Evolutionary conservation across 2,888 invertebrate species (phyloP), one percentile per base, ranked within the genome.

Genomic region (Cynaeus angustus): DNA sequence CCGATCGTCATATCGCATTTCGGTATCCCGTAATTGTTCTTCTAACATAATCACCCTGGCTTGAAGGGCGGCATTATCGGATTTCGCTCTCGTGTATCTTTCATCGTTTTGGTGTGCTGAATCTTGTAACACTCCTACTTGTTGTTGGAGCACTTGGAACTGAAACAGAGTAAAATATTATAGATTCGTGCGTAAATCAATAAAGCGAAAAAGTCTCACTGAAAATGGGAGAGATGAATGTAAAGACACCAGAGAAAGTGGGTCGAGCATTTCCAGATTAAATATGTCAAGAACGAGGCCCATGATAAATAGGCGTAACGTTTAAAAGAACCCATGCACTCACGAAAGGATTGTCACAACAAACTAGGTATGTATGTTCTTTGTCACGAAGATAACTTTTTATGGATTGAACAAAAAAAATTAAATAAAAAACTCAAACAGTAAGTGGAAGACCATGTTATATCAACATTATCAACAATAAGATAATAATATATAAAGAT

Each of bases 101-200:
- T 96, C 95, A 84, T 97, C 96, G 6, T 93, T 93, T 66, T 92
- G 91, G 79, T 91, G 91, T 81, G 96, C 96, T 56, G 94, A 94
- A 84, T 97, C 96, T 53, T 94, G 94, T 79, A 98, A 88, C 68
- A 92, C 92, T 72, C 93, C 93, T 85, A 98, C 94, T 87, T 97
- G 96, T 83, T 96, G 94, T 86, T 98, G 97, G 73, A 98, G 89
- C 81, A 94, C 89, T 87, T 96, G 94, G 82, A 97, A 94, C 97
- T 97, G 87, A 14, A 86, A 86, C 75, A 77, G 80, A 3, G 4
- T 21, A 21, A 21, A 21, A 21, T 4, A 21, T 21, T 21, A 50
- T 50, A 26, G 30, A 62, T 72, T 26, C 13, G 21, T 21, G 21
- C 4, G 7, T 58, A 50, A 9, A 48, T 46, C 41, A 5, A 61